These are phyloP conservation scores for Actinemys pallida DNA, from an alignment of 2,113 vertebrate species.

Conservation along the genomic window DNA sequence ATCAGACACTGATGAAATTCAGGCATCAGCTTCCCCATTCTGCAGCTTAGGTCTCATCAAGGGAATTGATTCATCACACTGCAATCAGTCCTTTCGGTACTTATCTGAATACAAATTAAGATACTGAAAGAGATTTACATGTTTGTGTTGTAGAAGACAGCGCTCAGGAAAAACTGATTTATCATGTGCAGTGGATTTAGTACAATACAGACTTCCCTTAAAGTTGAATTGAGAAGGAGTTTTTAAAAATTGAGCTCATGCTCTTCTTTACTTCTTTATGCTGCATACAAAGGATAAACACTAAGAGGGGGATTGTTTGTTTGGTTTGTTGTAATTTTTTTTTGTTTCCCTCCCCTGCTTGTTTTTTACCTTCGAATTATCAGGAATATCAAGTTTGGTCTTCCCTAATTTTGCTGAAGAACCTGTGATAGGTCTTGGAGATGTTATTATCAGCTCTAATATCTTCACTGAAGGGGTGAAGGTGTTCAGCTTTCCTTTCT, in stretches of 20 bases:
- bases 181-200: slow-evolving; percentile 39
- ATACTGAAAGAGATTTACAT: slow-evolving; percentile 41
- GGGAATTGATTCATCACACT: slow-evolving; percentile 66
- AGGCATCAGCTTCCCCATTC: slow-evolving; percentile 40
- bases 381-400: not conserved
- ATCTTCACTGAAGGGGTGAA: not conserved
- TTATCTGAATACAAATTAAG: slow-evolving; percentile 63
- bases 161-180: slow-evolving; percentile 5
- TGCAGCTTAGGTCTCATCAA: slow-evolving; percentile 45
- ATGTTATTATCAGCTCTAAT: not conserved
- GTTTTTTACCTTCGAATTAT: not conserved
- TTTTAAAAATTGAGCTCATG: slow-evolving; percentile 22
- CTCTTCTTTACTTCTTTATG: not conserved
- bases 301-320: not conserved
- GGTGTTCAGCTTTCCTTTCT: slow-evolving; percentile 1
- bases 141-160: not conserved
- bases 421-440: slow-evolving; percentile 19
- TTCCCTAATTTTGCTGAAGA: not conserved
- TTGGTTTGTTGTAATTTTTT: not conserved
- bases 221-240: not conserved
- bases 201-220: slow-evolving; percentile 12
- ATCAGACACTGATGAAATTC: slow-evolving; percentile 51
- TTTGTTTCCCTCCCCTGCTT: not conserved
- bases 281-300: not conserved
- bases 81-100: slow-evolving; percentile 60